Evolutionary conservation across 64 coral and sea anemone species (phyloP).

Genomic region (Astreopora myriophthalma): DNA sequence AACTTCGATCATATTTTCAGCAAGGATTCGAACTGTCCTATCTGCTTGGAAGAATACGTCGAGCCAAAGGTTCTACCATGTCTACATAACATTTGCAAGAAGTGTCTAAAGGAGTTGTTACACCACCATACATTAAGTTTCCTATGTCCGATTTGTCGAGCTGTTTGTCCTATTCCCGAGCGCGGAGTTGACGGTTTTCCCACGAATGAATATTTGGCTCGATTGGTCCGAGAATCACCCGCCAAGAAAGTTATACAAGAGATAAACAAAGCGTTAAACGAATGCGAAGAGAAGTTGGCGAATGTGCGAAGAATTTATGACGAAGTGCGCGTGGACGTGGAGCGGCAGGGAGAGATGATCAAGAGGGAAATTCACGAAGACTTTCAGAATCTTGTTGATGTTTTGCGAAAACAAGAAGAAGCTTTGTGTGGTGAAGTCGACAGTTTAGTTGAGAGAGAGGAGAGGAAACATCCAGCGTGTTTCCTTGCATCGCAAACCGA

Average conservation of each 20-base stretch:
- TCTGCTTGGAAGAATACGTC: conserved; percentile 75
- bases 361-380: conserved; percentile 73
- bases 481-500: conserved; percentile 48
- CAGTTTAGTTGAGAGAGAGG: conserved; percentile 49
- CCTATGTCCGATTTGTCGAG: conserved; percentile 73
- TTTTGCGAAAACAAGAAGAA: conserved; percentile 76
- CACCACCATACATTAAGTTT: conserved; percentile 17
- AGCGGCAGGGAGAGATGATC: conserved; percentile 35
- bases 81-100: conserved; percentile 69
- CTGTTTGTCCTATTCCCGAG: conserved; percentile 33
- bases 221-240: conserved; percentile 66
- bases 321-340: conserved; percentile 7
- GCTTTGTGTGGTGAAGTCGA: conserved; percentile 63
- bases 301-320: conserved; percentile 44
- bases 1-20: conserved; percentile 38
- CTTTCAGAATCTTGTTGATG: conserved; percentile 68
- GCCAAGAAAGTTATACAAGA: conserved; percentile 66
- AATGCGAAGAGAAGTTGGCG: conserved; percentile 40
- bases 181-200: conserved; percentile 56
- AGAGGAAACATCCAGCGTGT: conserved; percentile 39
- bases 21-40: conserved; percentile 58
- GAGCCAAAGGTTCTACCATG: conserved; percentile 73
- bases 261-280: conserved; percentile 54
- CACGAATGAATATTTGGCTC: conserved; percentile 28
- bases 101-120: conserved; percentile 62